phyloP scores from a whole-genome alignment of 1,140 invertebrate species.

The Drosophila insularis region DNA sequence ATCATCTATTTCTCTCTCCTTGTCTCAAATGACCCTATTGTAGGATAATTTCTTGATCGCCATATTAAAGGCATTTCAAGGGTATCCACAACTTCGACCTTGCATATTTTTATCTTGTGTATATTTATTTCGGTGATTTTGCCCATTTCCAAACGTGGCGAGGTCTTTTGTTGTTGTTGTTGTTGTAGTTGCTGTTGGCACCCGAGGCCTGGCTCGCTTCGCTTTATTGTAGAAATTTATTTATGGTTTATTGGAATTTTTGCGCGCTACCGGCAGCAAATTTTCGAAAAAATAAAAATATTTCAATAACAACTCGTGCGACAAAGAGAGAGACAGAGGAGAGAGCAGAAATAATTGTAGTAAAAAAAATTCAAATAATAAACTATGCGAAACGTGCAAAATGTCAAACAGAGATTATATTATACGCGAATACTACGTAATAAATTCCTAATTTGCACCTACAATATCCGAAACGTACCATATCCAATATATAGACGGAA shows the following conservation, averaged over 20 bases:
- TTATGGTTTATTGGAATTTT: slow-evolving; percentile 80
- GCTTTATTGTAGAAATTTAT: slow-evolving; percentile 77
- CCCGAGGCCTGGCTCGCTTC: slow-evolving; percentile 75
- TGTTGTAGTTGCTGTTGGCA: slow-evolving; percentile 47
- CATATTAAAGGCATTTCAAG: slow-evolving; percentile 32
- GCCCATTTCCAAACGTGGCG: slow-evolving; percentile 59
- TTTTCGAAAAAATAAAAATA: slow-evolving; percentile 43
- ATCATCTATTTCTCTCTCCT: too few relatives aligned
- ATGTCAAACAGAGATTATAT: slow-evolving; percentile 45
- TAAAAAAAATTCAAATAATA: not conserved
- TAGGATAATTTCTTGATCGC: not conserved
- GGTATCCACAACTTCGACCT: slow-evolving; percentile 65
- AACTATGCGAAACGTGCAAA: slow-evolving; percentile 59
- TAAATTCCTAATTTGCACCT: slow-evolving; percentile 1
- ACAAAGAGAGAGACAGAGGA: slow-evolving; percentile 24
- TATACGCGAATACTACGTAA: slow-evolving; percentile 11
- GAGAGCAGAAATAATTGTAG: slow-evolving; percentile 55
- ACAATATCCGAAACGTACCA: not conserved
- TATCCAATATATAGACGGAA: too few relatives aligned
- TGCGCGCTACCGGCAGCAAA: slow-evolving; percentile 75
- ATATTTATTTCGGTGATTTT: slow-evolving; percentile 48
- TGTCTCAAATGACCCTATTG: too few relatives aligned
- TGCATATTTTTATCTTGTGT: slow-evolving; percentile 29
- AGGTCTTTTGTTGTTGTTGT: slow-evolving; percentile 53
- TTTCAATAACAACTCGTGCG: slow-evolving; percentile 64